These are phyloP conservation scores for Tupaia chinensis DNA, from an alignment of 2,113 vertebrate species.

Conservation along the genomic window DNA sequence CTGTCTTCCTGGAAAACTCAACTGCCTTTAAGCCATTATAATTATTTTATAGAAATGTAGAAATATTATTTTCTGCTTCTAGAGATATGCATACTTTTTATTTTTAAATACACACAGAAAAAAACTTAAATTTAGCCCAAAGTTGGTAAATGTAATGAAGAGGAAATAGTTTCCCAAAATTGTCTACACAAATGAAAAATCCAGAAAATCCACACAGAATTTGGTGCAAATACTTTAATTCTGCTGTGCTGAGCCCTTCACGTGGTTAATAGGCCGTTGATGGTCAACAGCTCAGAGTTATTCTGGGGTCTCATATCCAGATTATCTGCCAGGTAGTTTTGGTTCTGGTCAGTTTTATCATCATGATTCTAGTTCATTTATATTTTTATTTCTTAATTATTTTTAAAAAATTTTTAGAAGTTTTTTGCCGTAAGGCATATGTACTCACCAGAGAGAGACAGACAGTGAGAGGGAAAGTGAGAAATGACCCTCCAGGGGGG, in stretches of 20 bases:
- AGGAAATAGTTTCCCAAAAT: conserved; percentile 9
- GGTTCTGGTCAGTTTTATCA: background rate
- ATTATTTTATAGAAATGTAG: conserved; percentile 35
- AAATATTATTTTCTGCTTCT: background rate
- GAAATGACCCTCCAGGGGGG: too few relatives aligned
- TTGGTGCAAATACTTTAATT: background rate
- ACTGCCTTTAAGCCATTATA: background rate
- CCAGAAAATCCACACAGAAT: background rate
- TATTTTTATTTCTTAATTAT: too few relatives aligned
- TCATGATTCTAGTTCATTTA: background rate
- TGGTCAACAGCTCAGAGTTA: background rate
- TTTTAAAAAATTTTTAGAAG: too few relatives aligned
- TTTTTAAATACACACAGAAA: conserved; percentile 41
- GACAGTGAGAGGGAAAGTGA: too few relatives aligned
- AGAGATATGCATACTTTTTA: background rate
- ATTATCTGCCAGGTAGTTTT: background rate
- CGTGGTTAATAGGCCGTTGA: background rate
- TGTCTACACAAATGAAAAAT: conserved; percentile 55
- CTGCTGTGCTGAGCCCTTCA: background rate
- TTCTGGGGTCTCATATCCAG: background rate
- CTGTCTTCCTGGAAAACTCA: conserved; percentile 48
- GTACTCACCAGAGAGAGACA: too few relatives aligned
- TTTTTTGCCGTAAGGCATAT: too few relatives aligned
- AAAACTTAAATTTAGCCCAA: background rate
- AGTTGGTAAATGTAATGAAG: background rate